Evolutionary conservation across 2,113 vertebrate species (phyloP), one percentile per base, ranked within the genome.

Genomic region (Proteles cristata): DNA sequence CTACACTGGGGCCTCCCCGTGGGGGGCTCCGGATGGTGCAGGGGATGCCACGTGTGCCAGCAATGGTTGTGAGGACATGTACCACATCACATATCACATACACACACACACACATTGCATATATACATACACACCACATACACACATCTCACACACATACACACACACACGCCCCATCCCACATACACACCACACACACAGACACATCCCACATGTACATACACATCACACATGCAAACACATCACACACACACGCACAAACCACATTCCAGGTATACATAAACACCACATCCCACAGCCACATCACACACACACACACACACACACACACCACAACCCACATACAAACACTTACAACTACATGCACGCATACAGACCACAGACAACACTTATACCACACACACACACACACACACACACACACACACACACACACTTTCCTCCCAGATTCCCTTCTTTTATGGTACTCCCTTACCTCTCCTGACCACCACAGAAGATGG

Each of bases 1-100:
- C 17, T 31, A 7, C 25, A 0, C 43, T 4, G 10, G 4, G 50
- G 25, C 21, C 43, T 2, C 35, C 33, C 35, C 53, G 0, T 23
- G 5, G 10, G 21, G 5, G 10, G 15, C 55, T 19, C 61, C 55
- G 1, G 1, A 2, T 15, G 15, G 5, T 55, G 21, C 11, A 23
- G 12, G 26, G 31, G 11, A 5, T 5, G 9, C 8, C 17, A 35
- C 19, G 2, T 23, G 39, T 31, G 9, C 65, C 50, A 3, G 19
- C 19, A 25, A 5, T 63, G 82, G 63, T 10, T 53, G 50, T 43
- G 43, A 71, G 23, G 11, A 89, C 11, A 74, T 4, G 53, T 7
- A 85, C 7, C 17, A 80, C 15, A 4, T 33, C 16, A 33, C 19
- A 11, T 25, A 58, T 39, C 39, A 39, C 39, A 39, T 39, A 11